phyloP scores from a whole-genome alignment of 2,888 invertebrate species.

The Eilema sororculum region DNA sequence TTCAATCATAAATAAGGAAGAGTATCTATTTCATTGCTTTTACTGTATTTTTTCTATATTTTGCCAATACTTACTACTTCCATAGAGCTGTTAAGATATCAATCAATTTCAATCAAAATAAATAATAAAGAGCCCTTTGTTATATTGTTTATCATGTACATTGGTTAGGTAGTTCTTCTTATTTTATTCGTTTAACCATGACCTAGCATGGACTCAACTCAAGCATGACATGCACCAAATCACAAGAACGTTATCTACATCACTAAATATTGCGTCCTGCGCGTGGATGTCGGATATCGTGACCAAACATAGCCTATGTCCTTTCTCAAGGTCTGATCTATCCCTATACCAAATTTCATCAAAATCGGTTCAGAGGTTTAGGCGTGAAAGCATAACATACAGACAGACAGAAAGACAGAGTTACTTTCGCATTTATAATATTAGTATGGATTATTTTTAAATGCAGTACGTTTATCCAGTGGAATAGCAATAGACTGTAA shows the following conservation, averaged over 20 bases:
- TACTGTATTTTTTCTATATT: background rate
- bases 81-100: background rate
- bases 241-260: background rate
- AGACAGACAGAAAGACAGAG: too few species aligned
- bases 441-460: background rate
- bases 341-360: too few species aligned
- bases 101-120: slow-evolving; percentile 1
- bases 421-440: too few species aligned
- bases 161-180: background rate
- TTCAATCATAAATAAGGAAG: background rate
- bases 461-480: background rate
- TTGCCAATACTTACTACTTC: background rate
- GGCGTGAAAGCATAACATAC: too few species aligned
- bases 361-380: too few species aligned
- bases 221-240: slow-evolving; percentile 18
- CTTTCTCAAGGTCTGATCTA: too few species aligned
- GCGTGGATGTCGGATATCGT: too few species aligned
- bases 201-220: slow-evolving; percentile 23
- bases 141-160: background rate
- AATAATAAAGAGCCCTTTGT: background rate
- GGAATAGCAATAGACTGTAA: too few species aligned
- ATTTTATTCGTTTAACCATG: slow-evolving; percentile 14
- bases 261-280: background rate
- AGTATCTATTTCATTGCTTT: background rate
- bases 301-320: too few species aligned